These are phyloP conservation scores for Misgurnus anguillicaudatus DNA, from an alignment of 2,113 vertebrate genomes.

Conservation along the genomic window DNA sequence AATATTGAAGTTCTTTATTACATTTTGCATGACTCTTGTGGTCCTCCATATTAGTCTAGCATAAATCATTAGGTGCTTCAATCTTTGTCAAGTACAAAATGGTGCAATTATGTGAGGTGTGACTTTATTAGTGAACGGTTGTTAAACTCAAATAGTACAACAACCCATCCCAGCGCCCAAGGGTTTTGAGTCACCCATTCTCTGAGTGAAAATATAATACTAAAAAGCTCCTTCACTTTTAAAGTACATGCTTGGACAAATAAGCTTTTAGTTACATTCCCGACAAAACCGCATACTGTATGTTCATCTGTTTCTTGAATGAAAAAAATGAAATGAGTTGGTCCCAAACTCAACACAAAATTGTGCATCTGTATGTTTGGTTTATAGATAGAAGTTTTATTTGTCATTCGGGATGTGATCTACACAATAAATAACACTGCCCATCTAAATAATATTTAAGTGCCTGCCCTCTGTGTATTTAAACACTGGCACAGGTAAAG, in stretches of 20 bases:
- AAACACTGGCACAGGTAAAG: too few species aligned
- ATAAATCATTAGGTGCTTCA: background rate
- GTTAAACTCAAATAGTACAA: background rate
- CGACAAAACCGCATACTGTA: background rate
- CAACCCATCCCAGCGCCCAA: background rate
- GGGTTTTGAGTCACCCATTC: background rate
- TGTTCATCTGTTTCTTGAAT: background rate
- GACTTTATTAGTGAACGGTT: background rate
- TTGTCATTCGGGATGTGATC: too few species aligned
- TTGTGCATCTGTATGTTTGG: too few species aligned
- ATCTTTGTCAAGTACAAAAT: background rate
- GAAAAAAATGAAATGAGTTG: background rate
- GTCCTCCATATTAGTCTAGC: too few species aligned
- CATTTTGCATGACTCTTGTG: too few species aligned
- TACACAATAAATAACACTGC: too few species aligned
- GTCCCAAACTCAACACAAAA: too few species aligned
- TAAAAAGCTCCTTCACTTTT: background rate
- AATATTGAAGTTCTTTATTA: too few species aligned
- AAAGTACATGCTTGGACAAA: background rate
- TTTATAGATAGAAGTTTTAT: too few species aligned
- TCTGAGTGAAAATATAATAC: background rate
- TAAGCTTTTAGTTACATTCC: background rate
- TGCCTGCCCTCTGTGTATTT: too few species aligned
- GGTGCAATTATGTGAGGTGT: constrained; percentile 7
- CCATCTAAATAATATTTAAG: too few species aligned